Conservation (phyloP, 2,113 vertebrate genomes). For the Chamaea fasciata region DNA sequence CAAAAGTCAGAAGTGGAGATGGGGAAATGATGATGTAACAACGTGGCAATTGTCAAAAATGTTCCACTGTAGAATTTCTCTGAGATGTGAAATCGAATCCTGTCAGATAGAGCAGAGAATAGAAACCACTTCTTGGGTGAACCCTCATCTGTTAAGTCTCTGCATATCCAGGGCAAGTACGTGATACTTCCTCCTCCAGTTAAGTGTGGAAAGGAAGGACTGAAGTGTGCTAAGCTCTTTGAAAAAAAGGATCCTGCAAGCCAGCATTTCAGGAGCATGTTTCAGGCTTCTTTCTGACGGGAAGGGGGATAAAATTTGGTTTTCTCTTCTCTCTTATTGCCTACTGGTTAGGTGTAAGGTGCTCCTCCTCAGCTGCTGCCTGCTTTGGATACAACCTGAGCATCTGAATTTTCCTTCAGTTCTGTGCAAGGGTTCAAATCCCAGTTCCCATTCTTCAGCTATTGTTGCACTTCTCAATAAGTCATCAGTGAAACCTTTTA, state of each 20-base stretch:
- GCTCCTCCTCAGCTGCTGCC: background rate
- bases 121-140: background rate
- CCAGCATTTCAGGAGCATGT: background rate
- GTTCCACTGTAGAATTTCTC: background rate
- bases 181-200: background rate
- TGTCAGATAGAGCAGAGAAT: background rate
- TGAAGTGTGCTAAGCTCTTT: background rate
- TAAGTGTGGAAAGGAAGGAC: background rate
- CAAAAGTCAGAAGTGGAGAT: background rate
- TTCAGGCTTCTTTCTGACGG: background rate
- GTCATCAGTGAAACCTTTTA: background rate
- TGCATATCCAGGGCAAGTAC: background rate
- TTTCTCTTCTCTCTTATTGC: background rate
- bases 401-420: background rate
- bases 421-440: background rate
- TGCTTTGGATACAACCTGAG: background rate
- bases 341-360: background rate
- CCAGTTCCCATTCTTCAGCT: background rate
- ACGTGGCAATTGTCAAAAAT: background rate
- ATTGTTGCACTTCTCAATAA: background rate
- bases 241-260: background rate
- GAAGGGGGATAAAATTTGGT: background rate
- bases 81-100: background rate
- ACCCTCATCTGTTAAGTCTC: background rate
- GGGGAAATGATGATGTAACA: background rate